A percentile compares a stretch with the other conserved stretches of the same genome.
phyloP scores from a whole-genome alignment of 2,888 invertebrate species.

The Caenorhabditis sp. region DNA sequence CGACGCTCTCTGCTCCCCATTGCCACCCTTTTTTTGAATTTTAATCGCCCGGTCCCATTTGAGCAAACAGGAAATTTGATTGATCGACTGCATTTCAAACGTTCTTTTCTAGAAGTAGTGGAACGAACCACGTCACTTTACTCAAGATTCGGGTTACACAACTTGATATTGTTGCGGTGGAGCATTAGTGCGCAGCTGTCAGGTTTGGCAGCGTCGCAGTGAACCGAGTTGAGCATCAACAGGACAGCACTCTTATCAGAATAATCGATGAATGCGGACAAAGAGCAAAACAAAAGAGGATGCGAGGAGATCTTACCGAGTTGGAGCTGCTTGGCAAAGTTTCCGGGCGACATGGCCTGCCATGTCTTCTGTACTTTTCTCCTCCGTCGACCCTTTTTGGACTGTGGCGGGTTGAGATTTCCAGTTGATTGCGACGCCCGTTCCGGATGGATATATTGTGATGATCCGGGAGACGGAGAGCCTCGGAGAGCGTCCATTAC shows the following conservation, averaged over 20 bases:
- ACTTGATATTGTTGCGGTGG: conserved; percentile 44
- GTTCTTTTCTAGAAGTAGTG: not conserved
- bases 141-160: conserved; percentile 40
- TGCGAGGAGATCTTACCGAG: conserved; percentile 67
- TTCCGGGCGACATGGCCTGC: conserved; percentile 76
- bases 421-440: conserved; percentile 69
- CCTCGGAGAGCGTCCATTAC: conserved; percentile 78
- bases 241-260: not conserved
- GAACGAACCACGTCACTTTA: conserved; percentile 23
- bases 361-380: conserved; percentile 72
- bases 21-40: conserved; percentile 34
- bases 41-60: conserved; percentile 44
- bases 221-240: conserved; percentile 2
- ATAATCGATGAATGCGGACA: not conserved
- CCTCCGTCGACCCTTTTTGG: conserved; percentile 67
- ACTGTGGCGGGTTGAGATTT: conserved; percentile 65
- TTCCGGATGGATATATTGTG: conserved; percentile 72
- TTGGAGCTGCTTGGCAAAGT: conserved; percentile 74
- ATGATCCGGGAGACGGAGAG: conserved; percentile 63
- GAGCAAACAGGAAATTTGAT: conserved; percentile 55
- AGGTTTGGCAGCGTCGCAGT: conserved; percentile 22
- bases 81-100: conserved; percentile 12
- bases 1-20: not conserved
- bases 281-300: not conserved
- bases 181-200: conserved; percentile 51